These are phyloP conservation scores for Hirundichthys speculiger DNA, from an alignment of 2,113 vertebrate species.

Conservation along the genomic window DNA sequence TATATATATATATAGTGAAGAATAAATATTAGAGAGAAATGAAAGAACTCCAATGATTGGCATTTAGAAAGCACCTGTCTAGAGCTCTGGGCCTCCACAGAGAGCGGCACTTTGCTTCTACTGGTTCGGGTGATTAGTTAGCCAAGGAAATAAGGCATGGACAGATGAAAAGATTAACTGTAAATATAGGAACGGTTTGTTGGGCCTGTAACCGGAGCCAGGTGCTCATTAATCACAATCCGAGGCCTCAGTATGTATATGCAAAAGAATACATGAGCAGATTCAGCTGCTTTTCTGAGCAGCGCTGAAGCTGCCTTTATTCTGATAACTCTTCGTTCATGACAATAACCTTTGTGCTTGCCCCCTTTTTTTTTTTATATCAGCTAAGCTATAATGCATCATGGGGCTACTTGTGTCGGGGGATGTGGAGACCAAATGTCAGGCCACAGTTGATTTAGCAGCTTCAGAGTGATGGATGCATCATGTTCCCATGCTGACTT, in stretches of 20 bases:
- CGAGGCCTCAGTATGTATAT: constrained; percentile 4
- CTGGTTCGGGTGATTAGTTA: neutral
- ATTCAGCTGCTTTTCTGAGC: constrained; percentile 21
- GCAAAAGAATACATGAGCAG: constrained; percentile 1
- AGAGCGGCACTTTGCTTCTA: neutral
- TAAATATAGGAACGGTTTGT: neutral
- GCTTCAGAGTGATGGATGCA: constrained; percentile 54
- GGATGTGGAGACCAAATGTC: constrained; percentile 48
- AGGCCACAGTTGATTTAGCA: constrained; percentile 36
- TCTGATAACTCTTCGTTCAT: constrained; percentile 6
- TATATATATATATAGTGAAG: too few species aligned
- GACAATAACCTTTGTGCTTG: constrained; percentile 25
- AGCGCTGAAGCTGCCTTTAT: neutral
- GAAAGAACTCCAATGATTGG: neutral
- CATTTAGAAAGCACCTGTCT: neutral
- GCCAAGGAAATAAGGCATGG: neutral
- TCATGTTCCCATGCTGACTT: constrained; percentile 61
- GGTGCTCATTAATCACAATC: constrained; percentile 26
- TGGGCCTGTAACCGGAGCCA: neutral
- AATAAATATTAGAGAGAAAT: too few species aligned
- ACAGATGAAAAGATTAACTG: neutral
- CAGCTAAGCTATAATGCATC: constrained; percentile 43
- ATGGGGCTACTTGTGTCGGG: constrained; percentile 28
- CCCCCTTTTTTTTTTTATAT: constrained; percentile 45
- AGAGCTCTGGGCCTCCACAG: neutral